Base-by-base conservation (phyloP, 2,888 invertebrate species). In the Calliopum simillimum region DNA sequence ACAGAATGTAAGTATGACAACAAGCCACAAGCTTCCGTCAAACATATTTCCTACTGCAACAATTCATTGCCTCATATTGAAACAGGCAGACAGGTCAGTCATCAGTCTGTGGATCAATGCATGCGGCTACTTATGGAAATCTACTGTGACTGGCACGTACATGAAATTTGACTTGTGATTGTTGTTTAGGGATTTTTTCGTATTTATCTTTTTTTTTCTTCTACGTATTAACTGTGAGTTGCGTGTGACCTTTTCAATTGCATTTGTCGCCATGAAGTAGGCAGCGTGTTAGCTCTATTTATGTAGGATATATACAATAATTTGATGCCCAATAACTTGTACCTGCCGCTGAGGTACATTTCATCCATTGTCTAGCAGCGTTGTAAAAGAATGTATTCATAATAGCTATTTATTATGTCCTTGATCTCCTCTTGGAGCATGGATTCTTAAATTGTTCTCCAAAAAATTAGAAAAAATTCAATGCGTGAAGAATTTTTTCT, bases 231-330 rank as follows among this genome's bases (percentile, higher is more conserved):
- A 41, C 47, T 58, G 33, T 5, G 16, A 56, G n/a, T n/a, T 66
- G 44, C 41, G 12, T 46, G 21, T 61, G 68, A 70, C 56, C 66
- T 66, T 53, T 46, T 67, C 71, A 71, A 71, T 71, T 68, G 71
- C 44, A 33, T 49, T 53, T 71, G 68, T 71, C 71, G 71, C 64
- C 68, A 53, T 14, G 25, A 47, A 41, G 59, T 23, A 43, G 58
- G 55, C 44, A 41, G 55, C n/a, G n/a, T 55, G 65, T 55, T 53
- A 44, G 43, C 33, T 4, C 41, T 53, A 53, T 56, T 67, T 67
- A 67, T 49, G 59, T 58, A 33, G 33, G n/a, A n/a, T 33, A 33
- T 8, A 33, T 8, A 33, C 33, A 33, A 33, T 66, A 56, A 66
- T 59, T 49, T 41, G 13, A 49, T 41, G 41, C n/a, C 13, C 63